Percentiles rank a stretch among this genome's conserved stretches.
phyloP scores from a whole-genome alignment of 2,113 vertebrate species.

The Callocephalon fimbriatum region DNA sequence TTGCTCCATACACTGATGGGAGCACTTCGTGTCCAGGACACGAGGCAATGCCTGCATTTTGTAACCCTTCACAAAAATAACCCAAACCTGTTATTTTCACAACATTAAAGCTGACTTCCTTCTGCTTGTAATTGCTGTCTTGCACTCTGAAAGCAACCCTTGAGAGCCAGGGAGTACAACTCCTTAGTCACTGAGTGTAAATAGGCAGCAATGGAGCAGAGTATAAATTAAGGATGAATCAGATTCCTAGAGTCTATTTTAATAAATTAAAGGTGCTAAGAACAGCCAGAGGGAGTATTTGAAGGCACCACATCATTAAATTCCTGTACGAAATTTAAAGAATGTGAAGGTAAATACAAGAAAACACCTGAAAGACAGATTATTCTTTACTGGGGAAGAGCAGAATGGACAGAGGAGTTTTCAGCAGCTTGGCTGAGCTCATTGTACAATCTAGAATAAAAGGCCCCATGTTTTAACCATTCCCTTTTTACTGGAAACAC shows the following conservation, averaged over 20 bases:
- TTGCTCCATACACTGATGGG: neutral
- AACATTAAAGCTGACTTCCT: neutral
- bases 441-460: neutral
- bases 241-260: neutral
- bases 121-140: neutral
- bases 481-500: neutral
- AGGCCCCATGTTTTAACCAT: neutral
- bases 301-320: neutral
- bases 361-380: neutral
- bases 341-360: neutral
- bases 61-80: neutral
- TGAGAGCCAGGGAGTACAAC: neutral
- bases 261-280: neutral
- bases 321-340: neutral
- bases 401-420: neutral
- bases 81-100: neutral
- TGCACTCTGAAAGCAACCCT: neutral
- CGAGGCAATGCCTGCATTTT: neutral
- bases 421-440: neutral
- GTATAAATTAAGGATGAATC: neutral
- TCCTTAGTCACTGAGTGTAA: neutral
- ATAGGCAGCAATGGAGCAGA: neutral
- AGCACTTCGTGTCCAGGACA: accelerated
- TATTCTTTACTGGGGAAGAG: neutral
- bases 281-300: neutral